Evolutionary conservation across 2,113 vertebrate genomes (phyloP), one percentile per base, ranked within the genome.

Genomic region (Corydoras sp.): DNA sequence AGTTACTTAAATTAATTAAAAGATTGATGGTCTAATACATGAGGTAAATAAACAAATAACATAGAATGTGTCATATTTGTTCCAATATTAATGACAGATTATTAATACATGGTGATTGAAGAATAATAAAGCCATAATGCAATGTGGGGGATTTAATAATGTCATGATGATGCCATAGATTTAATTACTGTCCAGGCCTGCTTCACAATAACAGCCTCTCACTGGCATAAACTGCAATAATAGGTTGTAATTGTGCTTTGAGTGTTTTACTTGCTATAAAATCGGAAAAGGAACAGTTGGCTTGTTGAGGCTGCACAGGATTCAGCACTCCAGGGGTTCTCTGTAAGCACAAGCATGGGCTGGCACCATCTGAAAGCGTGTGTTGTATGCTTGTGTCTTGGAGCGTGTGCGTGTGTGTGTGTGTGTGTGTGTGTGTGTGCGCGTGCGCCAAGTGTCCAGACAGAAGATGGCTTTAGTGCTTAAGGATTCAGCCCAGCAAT

Each of bases 401-500:
- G 18, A 24, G 18, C 18, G 61, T 54, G 32, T 77, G 35, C 65
- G 55, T 69, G 31, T 53, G 43, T 55, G 56, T 56, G 67, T 65
- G 61, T 54, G 32, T 77, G 35, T 70, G 49, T 74, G n/a, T 58
- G 60, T 55, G 56, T 43, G 35, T 8, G 35, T 8, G 7, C 2
- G 35, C 2, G 55, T 32, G 56, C 50, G 75, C 79, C 79, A 80
- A 70, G 62, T 70, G 51, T 75, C 58, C 66, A 73, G 72, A 77
- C 73, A 72, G 75, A 69, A 69, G 75, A 80, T 67, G 72, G 64
- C 69, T 80, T 77, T 77, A 76, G 58, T 73, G 65, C 65, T 67
- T 65, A 48, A 55, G 70, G 72, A 71, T 73, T 79, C 65, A 66
- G 62, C 64, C 65, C 65, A 62, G 72, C 72, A 31, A 58, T 74